Base-by-base conservation (phyloP, 2,888 invertebrate genomes). In the Sphaeridia pumilis region DNA sequence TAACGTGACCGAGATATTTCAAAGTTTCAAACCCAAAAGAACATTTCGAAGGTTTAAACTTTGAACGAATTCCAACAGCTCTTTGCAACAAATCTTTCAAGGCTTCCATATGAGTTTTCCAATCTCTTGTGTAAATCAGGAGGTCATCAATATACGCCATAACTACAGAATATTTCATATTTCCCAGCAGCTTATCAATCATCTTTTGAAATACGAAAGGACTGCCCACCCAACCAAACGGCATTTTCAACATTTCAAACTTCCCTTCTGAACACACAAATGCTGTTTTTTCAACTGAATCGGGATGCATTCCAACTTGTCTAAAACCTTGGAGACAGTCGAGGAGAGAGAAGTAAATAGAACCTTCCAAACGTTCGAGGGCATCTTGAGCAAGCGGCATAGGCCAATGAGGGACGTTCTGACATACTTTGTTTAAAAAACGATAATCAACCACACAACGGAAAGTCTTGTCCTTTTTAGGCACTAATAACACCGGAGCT, bases 121-220 rank as follows among this genome's bases (percentile, higher is more conserved):
- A 31, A 4, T 21, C n/a, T 7, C 22, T 25, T 17, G 31, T 28
- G 21, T 5, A 31, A 31, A 27, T 17, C 3, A 46, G 28, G 4
- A 46, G 7, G 22, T 46, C 46, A 46, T 46, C 46, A 2, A 46
- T 20, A 21, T 46, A 46, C 2, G 26, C 34, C n/a, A 46, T 17
- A 21, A 27, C 20, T 2, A 22, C 7, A 3, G 5, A 24, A 22
- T 28, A 46, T 31, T 46, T 46, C 20, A 46, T 3, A 20, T 46
- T 27, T 2, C 46, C 46, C 10, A 46, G 20, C 31, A 27, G 17
- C 14, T 46, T 20, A 31, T 46, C 46, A 21, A 46, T 31, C 31
- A 46, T 27, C 34, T 17, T 3, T n/a, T 3, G 31, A 31, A 31
- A 31, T 7, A 31, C 31, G 31, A 14, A 7, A 31, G 31, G 31